Percentiles rank a stretch among this genome's conserved stretches.
Conservation (phyloP, 2,797 vertebrate species). For the Dicrostonyx torquatus region DNA sequence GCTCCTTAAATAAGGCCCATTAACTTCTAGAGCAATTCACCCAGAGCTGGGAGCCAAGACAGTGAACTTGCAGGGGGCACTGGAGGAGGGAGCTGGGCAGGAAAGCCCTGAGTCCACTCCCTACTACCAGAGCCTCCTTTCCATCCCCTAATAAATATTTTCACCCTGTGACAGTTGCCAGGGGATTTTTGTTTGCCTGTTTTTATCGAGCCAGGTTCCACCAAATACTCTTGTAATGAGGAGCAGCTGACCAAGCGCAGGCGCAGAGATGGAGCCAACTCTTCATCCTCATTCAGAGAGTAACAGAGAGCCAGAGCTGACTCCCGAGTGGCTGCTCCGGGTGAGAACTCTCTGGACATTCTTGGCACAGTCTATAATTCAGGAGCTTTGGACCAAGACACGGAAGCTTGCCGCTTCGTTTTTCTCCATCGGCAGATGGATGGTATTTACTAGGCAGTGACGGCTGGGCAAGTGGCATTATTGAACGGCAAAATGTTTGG, state of each 20-base stretch:
- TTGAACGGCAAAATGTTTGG: constrained; percentile 61
- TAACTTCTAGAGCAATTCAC: background rate
- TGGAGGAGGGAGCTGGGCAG: background rate
- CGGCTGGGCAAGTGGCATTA: constrained; percentile 24
- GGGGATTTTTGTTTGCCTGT: constrained; percentile 56
- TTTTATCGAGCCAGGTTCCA: constrained; percentile 61
- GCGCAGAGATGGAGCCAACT: background rate
- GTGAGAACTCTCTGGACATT: constrained; percentile 30
- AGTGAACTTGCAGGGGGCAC: background rate
- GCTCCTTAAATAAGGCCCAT: background rate
- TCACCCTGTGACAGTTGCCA: constrained; percentile 46
- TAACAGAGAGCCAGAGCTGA: constrained; percentile 35
- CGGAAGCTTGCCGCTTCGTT: background rate
- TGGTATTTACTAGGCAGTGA: constrained; percentile 5
- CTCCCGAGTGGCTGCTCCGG: background rate
- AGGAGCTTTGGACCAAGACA: background rate
- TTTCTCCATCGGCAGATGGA: background rate
- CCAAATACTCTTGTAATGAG: constrained; percentile 56
- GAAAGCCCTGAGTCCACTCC: background rate
- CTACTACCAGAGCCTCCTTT: background rate
- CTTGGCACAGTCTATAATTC: constrained; percentile 9
- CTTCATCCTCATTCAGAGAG: constrained; percentile 37
- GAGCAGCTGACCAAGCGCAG: constrained; percentile 64
- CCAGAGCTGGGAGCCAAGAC: background rate
- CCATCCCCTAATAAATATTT: background rate